These are phyloP conservation scores for Lucifuga dentata DNA, from an alignment of 2,113 vertebrate species.

Conservation along the genomic window DNA sequence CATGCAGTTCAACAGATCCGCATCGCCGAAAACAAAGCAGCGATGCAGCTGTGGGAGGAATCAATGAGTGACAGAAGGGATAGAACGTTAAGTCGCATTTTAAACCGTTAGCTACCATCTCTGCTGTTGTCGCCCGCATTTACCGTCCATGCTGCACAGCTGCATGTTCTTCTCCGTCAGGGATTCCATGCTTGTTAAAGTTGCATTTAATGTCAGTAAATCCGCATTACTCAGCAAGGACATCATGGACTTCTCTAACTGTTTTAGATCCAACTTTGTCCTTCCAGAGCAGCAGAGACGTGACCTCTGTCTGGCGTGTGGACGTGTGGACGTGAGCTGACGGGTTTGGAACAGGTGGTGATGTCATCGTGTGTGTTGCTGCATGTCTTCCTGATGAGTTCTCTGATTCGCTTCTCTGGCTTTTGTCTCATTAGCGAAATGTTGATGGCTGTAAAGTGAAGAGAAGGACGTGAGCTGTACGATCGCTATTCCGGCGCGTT, in stretches of 20 bases:
- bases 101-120: slow-evolving; percentile 75
- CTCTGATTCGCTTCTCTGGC: slow-evolving; percentile 37
- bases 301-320: slow-evolving; percentile 49
- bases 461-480: slow-evolving; percentile 38
- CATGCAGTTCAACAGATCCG: slow-evolving; percentile 62
- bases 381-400: slow-evolving; percentile 56
- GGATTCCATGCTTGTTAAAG: slow-evolving; percentile 66
- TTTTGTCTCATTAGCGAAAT: slow-evolving; percentile 69
- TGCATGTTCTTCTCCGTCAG: slow-evolving; percentile 53
- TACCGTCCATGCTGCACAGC: slow-evolving; percentile 58
- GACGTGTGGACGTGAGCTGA: slow-evolving; percentile 76
- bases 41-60: slow-evolving; percentile 70
- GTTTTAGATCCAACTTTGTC: slow-evolving; percentile 65
- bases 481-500: slow-evolving; percentile 14
- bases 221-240: slow-evolving; percentile 65
- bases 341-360: slow-evolving; percentile 79
- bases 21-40: slow-evolving; percentile 64
- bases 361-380: slow-evolving; percentile 65
- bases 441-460: slow-evolving; percentile 65
- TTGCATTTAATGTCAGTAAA: slow-evolving; percentile 71
- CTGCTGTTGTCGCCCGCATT: slow-evolving; percentile 49
- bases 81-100: slow-evolving; percentile 58
- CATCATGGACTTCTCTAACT: slow-evolving; percentile 61
- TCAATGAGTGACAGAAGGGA: slow-evolving; percentile 67
- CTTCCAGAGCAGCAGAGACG: slow-evolving; percentile 56